A percentile compares a stretch with the other conserved stretches of the same genome.
phyloP scores from a whole-genome alignment of 2,113 vertebrate species.

The Antigone vipio region DNA sequence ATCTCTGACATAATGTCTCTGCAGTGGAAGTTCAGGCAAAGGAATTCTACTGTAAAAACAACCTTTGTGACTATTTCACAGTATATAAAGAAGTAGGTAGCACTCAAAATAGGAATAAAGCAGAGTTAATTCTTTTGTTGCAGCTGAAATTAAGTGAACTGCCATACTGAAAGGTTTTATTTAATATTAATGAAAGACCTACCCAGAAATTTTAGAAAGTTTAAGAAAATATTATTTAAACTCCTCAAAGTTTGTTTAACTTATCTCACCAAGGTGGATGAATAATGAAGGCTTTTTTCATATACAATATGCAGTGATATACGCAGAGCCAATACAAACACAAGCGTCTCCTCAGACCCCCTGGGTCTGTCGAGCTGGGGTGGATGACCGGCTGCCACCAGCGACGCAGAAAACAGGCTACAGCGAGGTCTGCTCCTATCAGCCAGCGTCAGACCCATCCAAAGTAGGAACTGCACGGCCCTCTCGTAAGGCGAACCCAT shows the following conservation, averaged over 20 bases:
- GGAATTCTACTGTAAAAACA: background rate
- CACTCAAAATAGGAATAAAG: background rate
- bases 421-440: background rate
- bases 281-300: background rate
- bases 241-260: background rate
- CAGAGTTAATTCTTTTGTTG: background rate
- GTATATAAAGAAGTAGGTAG: background rate
- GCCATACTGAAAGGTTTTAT: background rate
- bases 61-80: background rate
- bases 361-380: background rate
- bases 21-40: background rate
- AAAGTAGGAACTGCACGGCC: too few species aligned
- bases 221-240: background rate
- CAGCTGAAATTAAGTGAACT: background rate
- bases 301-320: background rate
- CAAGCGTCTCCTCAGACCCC: background rate
- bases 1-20: background rate
- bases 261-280: background rate
- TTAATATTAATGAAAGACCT: background rate
- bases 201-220: background rate
- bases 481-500: rapidly evolving
- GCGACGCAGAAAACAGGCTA: too few species aligned
- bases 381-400: background rate
- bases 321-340: background rate
- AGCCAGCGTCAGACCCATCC: background rate